Percentiles rank a stretch among this genome's conserved stretches.
phyloP scores from a whole-genome alignment of 2,888 invertebrate genomes.

The Toxonevra muliebris region DNA sequence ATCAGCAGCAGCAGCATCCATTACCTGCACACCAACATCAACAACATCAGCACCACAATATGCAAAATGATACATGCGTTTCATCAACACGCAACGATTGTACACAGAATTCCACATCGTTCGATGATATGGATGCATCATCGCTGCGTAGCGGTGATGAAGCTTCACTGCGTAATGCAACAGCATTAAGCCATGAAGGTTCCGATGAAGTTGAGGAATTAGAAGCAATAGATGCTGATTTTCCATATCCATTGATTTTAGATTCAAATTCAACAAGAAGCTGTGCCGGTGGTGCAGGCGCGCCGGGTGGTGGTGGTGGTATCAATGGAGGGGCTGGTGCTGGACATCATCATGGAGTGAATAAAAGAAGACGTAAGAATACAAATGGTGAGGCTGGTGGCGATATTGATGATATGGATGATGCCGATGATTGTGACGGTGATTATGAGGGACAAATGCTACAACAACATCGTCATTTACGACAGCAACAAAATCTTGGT shows the following conservation, averaged over 20 bases:
- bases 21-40: constrained; percentile 49
- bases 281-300: constrained; percentile 31
- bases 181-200: constrained; percentile 44
- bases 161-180: constrained; percentile 39
- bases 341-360: background rate
- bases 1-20: constrained; percentile 39
- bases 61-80: constrained; percentile 56
- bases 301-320: constrained; percentile 33
- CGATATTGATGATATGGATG: constrained; percentile 37
- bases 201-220: constrained; percentile 61
- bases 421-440: constrained; percentile 43
- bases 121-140: constrained; percentile 55
- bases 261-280: constrained; percentile 55
- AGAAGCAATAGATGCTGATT: constrained; percentile 62
- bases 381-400: constrained; percentile 39
- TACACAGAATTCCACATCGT: constrained; percentile 41
- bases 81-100: constrained; percentile 59
- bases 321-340: constrained; percentile 36
- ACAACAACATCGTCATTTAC: constrained; percentile 58
- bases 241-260: constrained; percentile 61
- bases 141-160: constrained; percentile 52
- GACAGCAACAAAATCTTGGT: constrained; percentile 53
- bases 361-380: constrained; percentile 26
- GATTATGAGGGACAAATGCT: constrained; percentile 60
- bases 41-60: constrained; percentile 33